Conservation (phyloP, 2,113 vertebrate genomes). For the Poeciliopsis occidentalis region DNA sequence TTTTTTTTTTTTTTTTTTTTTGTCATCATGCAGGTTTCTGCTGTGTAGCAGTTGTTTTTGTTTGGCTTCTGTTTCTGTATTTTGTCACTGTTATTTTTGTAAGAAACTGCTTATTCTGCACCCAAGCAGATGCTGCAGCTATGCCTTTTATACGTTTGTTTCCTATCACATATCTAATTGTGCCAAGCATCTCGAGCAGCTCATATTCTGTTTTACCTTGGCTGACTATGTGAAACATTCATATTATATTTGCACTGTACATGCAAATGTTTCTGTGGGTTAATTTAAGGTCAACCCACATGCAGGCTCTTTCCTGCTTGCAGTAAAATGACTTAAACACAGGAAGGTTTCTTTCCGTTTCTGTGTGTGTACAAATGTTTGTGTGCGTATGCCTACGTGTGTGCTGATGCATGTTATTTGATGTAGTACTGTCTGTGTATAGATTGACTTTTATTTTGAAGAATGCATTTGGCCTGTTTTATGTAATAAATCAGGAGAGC, state of each 20-base stretch:
- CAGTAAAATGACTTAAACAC: conserved; percentile 37
- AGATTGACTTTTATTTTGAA: conserved; percentile 65
- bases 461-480: conserved; percentile 60
- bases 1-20: background rate
- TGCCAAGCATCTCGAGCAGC: conserved; percentile 5
- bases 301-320: conserved; percentile 15
- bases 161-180: background rate
- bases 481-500: conserved; percentile 72
- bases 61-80: conserved; percentile 21
- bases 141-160: conserved; percentile 13
- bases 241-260: background rate
- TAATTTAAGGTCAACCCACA: conserved; percentile 29
- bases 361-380: no score
- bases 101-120: conserved; percentile 38
- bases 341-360: conserved; percentile 20
- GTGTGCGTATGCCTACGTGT: conserved; percentile 11
- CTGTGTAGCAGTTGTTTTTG: conserved; percentile 27
- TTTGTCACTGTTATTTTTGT: conserved; percentile 13
- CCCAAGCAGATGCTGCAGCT: background rate
- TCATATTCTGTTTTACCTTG: conserved; percentile 1
- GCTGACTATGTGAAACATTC: conserved; percentile 33
- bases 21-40: conserved; percentile 22
- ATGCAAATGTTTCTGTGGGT: conserved; percentile 14
- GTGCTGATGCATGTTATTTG: conserved; percentile 52
- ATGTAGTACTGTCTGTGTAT: conserved; percentile 43